Evolutionary conservation across 2,797 vertebrate genomes (phyloP), one percentile per base, ranked within the genome.

Genomic region (Aplochiton taeniatus): DNA sequence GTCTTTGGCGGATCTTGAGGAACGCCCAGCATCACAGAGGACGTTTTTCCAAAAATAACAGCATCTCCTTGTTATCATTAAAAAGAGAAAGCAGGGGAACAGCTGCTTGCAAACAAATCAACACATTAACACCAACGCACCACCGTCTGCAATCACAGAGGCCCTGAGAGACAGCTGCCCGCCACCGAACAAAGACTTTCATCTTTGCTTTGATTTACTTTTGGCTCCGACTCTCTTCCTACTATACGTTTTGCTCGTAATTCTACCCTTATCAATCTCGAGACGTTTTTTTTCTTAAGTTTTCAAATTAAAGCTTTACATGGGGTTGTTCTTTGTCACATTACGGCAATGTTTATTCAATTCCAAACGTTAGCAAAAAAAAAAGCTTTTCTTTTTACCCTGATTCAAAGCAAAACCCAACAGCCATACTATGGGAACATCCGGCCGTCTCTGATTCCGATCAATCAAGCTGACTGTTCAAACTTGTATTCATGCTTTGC

Each of bases 71-170:
- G 69, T 79, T 77, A 85, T 88, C 78, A 85, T 89, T 85, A 88
- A 85, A 87, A 87, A 57, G 47, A 80, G 60, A 65, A 72, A 65
- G 77, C 70, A 57, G 61, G 79, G 61, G 74, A 89, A 86, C 88
- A 89, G 85, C 87, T 90, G 88, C 79, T 83, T 73, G 80, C 74
- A 81, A 82, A 76, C 79, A 87, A 88, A 87, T 82, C 86, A 90
- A 86, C 85, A 83, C 80, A 87, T 90, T 85, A 89, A 80, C 83
- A 83, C 77, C 75, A 74, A 66, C 69, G 72, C 70, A 75, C 75
- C 53, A 9, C 74, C 73, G 69, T 53, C 54, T 72, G 82, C 77
- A 88, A 87, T 87, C 80, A 88, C 76, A 74, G 70, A 79, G 72
- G 72, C 78, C 72, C 62, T 20, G 75, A 78, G 77, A 85, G 81